Base-by-base conservation (phyloP, 1,140 invertebrate genomes). In the Dendrolimus kikuchii region DNA sequence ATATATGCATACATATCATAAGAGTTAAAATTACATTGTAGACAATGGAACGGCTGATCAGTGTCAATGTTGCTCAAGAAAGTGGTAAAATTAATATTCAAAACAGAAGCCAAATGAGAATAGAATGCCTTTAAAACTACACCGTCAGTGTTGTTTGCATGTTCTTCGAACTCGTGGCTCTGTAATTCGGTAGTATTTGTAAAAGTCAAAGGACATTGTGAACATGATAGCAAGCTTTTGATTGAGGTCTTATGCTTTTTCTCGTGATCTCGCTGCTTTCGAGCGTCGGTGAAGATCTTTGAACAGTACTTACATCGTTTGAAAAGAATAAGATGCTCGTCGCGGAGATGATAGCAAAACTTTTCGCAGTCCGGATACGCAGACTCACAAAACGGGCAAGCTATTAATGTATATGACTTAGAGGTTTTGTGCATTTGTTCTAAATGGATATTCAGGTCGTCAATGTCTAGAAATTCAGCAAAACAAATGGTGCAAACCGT, bases 391-490 rank as follows among this genome's bases (percentile, higher is more conserved):
- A 23, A 23, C 23, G 23, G 23, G 3, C 23, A 23, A 23, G 23
- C 3, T 23, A 23, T 23, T 23, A 23, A 23, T 0, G 55, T 5
- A 9, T 69, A 72, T 6, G 49, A 52, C 6, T 48, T 46, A 0
- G 52, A 40, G 8, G 40, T 39, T 39, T 9, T 38, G 50, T 85
- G 81, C 3, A 80, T 46, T 59, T 82, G 75, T 0, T 37, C 48
- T 8, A 73, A 49, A 46, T 86, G 82, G 0, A 74, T n/a, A 0
- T 62, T 57, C 9, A 86, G 53, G 47, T 85, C 80, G 1, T 72
- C 71, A 3, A 62, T 52, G 23, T 85, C 78, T 0, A 85, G 57
- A 45, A 85, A 85, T 59, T 85, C 81, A 0, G 80, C 81, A 23
- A 54, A 60, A 53, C 81, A 85, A 41, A 74, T 57, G 6, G 9